Percentiles rank a stretch among this genome's conserved stretches.
Evolutionary conservation across 2,113 vertebrate genomes (phyloP).

Genomic region (Tupaia chinensis): DNA sequence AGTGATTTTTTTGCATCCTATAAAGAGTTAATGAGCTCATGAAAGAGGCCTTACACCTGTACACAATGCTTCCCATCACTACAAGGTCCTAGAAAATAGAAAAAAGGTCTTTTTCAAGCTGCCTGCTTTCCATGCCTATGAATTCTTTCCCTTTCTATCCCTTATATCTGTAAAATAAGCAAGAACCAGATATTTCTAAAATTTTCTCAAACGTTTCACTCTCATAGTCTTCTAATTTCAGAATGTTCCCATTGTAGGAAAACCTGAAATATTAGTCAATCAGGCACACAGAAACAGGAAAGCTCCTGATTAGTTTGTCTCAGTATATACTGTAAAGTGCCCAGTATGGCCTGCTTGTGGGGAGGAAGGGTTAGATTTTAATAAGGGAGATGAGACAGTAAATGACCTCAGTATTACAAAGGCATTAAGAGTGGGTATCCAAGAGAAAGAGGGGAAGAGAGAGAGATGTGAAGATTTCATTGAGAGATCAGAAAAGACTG

Average conservation of each 20-base stretch:
- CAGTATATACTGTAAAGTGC: no score
- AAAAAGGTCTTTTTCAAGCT: not conserved
- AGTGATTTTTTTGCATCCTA: slow-evolving; percentile 40
- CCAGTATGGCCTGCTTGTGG: no score
- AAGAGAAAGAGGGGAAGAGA: not conserved
- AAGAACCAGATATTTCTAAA: not conserved
- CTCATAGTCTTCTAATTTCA: not conserved
- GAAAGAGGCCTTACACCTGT: slow-evolving; percentile 26
- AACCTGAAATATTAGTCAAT: not conserved
- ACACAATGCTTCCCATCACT: not conserved
- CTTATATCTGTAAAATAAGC: not conserved
- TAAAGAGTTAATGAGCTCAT: slow-evolving; percentile 70
- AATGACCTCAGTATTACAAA: slow-evolving; percentile 4
- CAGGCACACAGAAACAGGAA: not conserved
- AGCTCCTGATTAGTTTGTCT: not conserved
- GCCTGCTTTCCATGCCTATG: not conserved
- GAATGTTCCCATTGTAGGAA: not conserved
- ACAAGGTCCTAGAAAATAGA: not conserved
- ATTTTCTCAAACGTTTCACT: not conserved
- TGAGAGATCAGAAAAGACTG: not conserved
- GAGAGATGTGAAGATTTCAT: not conserved
- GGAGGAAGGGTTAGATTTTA: not conserved
- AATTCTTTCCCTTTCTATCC: not conserved
- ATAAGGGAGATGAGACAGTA: not conserved
- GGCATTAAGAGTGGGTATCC: not conserved